Conservation (phyloP, 2,888 invertebrate species). For the Piscicola geometra region DNA sequence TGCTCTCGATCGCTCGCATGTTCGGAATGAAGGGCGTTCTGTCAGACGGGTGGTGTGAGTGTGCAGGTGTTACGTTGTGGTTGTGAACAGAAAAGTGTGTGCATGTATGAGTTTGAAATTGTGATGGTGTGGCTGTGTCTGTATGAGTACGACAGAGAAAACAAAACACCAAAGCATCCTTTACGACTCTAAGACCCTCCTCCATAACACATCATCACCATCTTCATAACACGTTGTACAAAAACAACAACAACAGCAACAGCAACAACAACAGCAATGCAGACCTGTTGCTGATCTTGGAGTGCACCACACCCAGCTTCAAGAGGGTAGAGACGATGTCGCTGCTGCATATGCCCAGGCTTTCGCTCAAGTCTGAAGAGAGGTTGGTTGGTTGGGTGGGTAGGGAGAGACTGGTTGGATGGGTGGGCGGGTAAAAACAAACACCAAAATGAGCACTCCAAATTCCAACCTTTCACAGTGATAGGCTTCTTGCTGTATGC, state of each 20-base stretch:
- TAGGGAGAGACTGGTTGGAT: background rate
- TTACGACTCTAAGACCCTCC: too few species aligned
- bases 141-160: too few species aligned
- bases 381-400: background rate
- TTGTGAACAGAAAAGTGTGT: too few species aligned
- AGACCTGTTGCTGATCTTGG: constrained; percentile 24
- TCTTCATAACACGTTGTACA: too few species aligned
- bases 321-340: constrained; percentile 27
- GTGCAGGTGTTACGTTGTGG: background rate
- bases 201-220: too few species aligned
- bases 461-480: background rate
- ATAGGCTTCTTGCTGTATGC: background rate
- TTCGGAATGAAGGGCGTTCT: constrained; percentile 28
- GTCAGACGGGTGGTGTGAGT: background rate
- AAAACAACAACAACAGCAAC: too few species aligned
- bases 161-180: too few species aligned
- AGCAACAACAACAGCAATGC: background rate
- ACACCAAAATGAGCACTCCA: too few species aligned
- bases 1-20: constrained; percentile 25
- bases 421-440: background rate
- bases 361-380: background rate
- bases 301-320: constrained; percentile 29
- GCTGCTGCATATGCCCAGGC: constrained; percentile 16
- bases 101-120: background rate
- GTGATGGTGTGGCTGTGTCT: background rate